A percentile compares a stretch with the other conserved stretches of the same genome.
Evolutionary conservation across 2,888 invertebrate species (phyloP).

Genomic region (Trichogramma evanescens): DNA sequence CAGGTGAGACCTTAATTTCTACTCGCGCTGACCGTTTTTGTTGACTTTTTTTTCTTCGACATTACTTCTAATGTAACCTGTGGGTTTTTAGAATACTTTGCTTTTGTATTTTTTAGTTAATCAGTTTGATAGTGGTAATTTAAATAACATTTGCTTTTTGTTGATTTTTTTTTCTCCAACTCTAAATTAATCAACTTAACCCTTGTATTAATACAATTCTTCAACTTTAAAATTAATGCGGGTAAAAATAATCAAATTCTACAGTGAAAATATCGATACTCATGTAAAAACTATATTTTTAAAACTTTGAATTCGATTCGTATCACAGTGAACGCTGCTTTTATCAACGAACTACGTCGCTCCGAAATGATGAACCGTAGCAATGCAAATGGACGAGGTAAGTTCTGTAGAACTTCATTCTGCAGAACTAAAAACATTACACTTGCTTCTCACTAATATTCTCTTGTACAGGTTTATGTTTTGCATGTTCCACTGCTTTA

Average conservation of each 20-base stretch:
- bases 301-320: slow-evolving; percentile 25
- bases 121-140: no score
- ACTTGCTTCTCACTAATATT: neutral
- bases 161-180: no score
- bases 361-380: slow-evolving; percentile 33
- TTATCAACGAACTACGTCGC: slow-evolving; percentile 42
- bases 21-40: neutral
- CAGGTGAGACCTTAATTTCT: slow-evolving; percentile 12
- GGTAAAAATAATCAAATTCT: no score
- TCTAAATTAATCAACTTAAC: no score
- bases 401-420: slow-evolving; percentile 21
- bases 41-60: neutral
- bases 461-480: neutral
- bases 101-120: no score
- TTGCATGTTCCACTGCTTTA: neutral
- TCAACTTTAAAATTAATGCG: no score
- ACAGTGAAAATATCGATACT: no score
- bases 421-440: slow-evolving; percentile 9
- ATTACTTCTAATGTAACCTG: no score
- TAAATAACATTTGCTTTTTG: no score
- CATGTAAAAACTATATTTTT: no score
- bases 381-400: slow-evolving; percentile 35
- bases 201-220: no score
- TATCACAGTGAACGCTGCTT: slow-evolving; percentile 35
- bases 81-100: no score